A percentile compares a stretch with the other conserved stretches of the same genome.
These are phyloP conservation scores for Pseudorhiza aurosa DNA, from an alignment of 30 jellyfish, hydroid and myxozoan genomes.

Conservation along the genomic window DNA sequence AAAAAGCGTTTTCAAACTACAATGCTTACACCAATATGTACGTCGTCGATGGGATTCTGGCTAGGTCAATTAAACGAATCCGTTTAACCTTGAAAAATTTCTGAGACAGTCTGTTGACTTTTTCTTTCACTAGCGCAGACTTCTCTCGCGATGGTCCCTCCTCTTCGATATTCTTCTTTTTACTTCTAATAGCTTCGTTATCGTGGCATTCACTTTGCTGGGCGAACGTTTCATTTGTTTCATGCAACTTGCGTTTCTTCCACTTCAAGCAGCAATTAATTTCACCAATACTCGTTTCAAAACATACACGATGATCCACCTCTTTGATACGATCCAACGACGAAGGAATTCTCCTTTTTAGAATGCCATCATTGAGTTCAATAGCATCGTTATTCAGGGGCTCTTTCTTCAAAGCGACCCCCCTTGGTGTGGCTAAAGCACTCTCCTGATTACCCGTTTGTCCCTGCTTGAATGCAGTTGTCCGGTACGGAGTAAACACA, in stretches of 20 bases:
- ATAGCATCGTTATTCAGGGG: neutral
- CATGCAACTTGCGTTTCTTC: neutral
- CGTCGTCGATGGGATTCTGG: constrained; percentile 21
- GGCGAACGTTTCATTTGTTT: neutral
- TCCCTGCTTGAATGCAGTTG: neutral
- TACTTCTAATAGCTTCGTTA: neutral
- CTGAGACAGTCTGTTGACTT: neutral
- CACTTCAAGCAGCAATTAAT: neutral
- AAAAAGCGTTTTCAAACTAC: neutral
- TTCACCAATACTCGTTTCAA: neutral
- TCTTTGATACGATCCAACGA: neutral
- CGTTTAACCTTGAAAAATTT: neutral
- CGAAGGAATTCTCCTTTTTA: neutral
- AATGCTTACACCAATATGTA: neutral
- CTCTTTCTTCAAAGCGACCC: neutral
- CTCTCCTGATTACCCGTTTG: neutral
- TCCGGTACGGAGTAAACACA: constrained; percentile 13
- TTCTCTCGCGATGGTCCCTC: no score
- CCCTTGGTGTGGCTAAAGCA: neutral
- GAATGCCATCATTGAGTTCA: neutral
- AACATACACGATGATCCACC: neutral
- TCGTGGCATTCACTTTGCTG: neutral
- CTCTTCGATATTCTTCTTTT: neutral
- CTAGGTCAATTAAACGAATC: constrained; percentile 15
- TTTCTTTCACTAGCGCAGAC: no score